Conservation (phyloP, 2,888 invertebrate species). For the Bembecia ichneumoniformis region DNA sequence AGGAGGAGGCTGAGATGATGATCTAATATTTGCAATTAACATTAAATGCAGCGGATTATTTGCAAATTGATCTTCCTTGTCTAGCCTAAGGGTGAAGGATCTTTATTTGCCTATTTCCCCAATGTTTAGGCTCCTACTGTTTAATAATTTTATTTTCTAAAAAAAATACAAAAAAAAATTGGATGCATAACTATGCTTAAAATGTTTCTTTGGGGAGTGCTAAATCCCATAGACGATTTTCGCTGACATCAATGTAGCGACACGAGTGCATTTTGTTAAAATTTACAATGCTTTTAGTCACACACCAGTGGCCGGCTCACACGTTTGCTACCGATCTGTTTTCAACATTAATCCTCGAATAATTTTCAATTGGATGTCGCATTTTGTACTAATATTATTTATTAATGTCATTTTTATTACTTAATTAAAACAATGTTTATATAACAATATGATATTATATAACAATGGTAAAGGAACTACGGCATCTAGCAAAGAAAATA, state of each 20-base stretch:
- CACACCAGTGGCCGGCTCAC: slow-evolving; percentile 47
- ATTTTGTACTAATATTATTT: background rate
- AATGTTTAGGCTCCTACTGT: too few species aligned
- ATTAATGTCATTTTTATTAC: background rate
- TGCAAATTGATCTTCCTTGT: too few species aligned
- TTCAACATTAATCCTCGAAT: slow-evolving; percentile 9
- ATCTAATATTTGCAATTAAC: too few species aligned
- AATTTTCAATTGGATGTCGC: slow-evolving; percentile 19
- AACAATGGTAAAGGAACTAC: too few species aligned
- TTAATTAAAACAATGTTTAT: background rate
- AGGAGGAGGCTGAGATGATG: too few species aligned
- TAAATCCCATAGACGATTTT: slow-evolving; percentile 29
- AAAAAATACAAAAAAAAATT: too few species aligned
- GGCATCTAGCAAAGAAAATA: too few species aligned
- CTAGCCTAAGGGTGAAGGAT: too few species aligned
- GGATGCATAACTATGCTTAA: too few species aligned
- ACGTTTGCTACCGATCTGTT: slow-evolving; percentile 46
- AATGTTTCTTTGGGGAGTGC: slow-evolving; percentile 22
- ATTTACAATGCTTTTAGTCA: slow-evolving; percentile 70
- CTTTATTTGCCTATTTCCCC: too few species aligned
- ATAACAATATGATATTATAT: background rate
- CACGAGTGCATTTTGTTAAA: slow-evolving; percentile 30
- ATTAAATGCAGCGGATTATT: too few species aligned
- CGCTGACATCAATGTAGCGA: slow-evolving; percentile 23
- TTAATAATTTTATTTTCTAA: too few species aligned